Evolutionary conservation across 1,140 invertebrate species (phyloP), one percentile per base, ranked within the genome.

Genomic region (Uloborus diversus): DNA sequence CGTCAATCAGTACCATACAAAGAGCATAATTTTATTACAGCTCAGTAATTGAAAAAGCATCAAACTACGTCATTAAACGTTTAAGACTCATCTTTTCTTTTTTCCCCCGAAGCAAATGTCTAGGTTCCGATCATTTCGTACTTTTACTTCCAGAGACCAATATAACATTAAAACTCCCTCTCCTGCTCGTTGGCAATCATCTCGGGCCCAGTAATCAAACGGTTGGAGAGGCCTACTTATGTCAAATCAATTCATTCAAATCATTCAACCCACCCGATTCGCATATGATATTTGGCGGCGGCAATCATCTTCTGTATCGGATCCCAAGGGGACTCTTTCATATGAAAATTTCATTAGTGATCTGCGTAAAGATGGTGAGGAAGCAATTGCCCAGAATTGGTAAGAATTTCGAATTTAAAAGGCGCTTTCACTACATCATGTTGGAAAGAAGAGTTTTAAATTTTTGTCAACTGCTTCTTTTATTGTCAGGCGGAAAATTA

Each of bases 261-360:
- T 30, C 27, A 70, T 70, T 70, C 51, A 70, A 57, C 33, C 61
- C 27, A 73, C 32, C 23, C 37, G 33, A 33, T 20, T 30, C 20
- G 32, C 56, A 30, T 64, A 49, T 61, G 70, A 62, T 62, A 73
- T 61, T 27, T 47, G 28, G 28, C 28, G n/a, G 33, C 27, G 42
- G 59, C 47, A 75, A 64, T 64, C 32, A 75, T 71, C 69, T 59
- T 59, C 33, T 7, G 23, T 20, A 49, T 25, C 27, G 57, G 70
- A 28, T n/a, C 37, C 71, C 49, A 37, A 23, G n/a, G 28, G 59
- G 47, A 51, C 37, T 61, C 42, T 75, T 75, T 75, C 71, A 75
- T 75, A 75, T 75, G 71, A 75, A 75, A 64, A 75, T 75, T 75
- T 75, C 71, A 75, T 75, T 75, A 75, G 71, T 27, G 57, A n/a